Conservation (phyloP, 2,797 vertebrate species). For the Potorous gilbertii region DNA sequence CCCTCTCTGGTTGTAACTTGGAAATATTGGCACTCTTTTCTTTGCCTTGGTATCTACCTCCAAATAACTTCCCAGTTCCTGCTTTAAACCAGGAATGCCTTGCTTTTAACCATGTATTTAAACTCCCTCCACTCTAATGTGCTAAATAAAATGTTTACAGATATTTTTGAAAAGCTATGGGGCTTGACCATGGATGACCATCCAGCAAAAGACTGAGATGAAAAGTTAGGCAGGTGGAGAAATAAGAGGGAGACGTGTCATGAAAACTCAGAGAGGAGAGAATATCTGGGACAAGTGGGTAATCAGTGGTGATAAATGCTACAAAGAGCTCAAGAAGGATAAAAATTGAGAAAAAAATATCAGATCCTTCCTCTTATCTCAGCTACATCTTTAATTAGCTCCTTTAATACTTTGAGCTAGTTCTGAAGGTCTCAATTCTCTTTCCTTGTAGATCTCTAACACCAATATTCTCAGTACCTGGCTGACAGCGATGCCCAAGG, state of each 20-base stretch:
- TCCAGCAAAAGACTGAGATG: neutral
- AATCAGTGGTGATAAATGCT: neutral
- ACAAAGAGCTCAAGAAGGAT: neutral
- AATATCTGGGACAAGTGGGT: neutral
- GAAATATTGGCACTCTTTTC: neutral
- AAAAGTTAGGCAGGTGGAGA: neutral
- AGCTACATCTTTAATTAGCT: neutral
- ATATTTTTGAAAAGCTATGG: neutral
- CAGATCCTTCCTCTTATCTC: neutral
- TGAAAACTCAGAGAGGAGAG: neutral
- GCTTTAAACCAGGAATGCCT: neutral
- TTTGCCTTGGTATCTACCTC: neutral
- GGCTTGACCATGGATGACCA: neutral
- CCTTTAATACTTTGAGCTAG: neutral
- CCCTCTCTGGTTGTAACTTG: neutral
- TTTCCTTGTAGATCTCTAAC: neutral
- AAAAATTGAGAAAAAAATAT: neutral
- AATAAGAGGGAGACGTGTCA: neutral
- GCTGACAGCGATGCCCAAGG: neutral
- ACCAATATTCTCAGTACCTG: neutral
- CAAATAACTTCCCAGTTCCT: neutral
- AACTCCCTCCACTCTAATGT: neutral
- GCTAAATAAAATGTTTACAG: neutral
- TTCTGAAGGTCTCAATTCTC: neutral
- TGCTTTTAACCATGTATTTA: neutral